Percentiles rank a stretch among this genome's conserved stretches.
Evolutionary conservation across 1,140 invertebrate genomes (phyloP).

Genomic region (Drosophila miranda): DNA sequence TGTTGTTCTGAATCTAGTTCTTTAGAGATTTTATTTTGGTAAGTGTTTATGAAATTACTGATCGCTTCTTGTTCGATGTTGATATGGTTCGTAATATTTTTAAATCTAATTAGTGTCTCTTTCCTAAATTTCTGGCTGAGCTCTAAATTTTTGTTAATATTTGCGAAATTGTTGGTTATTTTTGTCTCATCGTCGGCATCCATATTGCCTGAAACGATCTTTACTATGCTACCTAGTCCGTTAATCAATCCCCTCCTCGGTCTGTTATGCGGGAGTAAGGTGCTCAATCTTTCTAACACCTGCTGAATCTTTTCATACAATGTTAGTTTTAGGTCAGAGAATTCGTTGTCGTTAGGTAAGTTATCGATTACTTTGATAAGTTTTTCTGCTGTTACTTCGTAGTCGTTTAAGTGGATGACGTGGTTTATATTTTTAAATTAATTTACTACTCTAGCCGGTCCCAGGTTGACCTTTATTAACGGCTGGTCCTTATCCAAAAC

Average conservation of each 20-base stretch:
- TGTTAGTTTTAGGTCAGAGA: not conserved
- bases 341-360: not conserved
- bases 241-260: not conserved
- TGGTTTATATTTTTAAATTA: not conserved
- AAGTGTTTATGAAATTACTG: no score
- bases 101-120: not conserved
- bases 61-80: no score
- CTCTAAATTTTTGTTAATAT: not conserved
- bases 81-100: no score
- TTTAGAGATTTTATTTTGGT: no score
- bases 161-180: not conserved
- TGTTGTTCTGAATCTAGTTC: no score
- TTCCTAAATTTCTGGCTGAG: not conserved
- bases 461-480: not conserved
- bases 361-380: not conserved
- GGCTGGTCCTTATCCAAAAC: not conserved
- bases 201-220: no score
- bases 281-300: not conserved
- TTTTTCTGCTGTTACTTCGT: not conserved
- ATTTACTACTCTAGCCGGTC: not conserved
- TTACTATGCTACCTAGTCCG: not conserved
- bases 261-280: not conserved
- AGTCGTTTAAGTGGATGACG: not conserved
- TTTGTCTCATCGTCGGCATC: no score
- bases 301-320: not conserved